Base-by-base conservation (phyloP, 2,113 vertebrate species). In the Oenanthe oenanthe region DNA sequence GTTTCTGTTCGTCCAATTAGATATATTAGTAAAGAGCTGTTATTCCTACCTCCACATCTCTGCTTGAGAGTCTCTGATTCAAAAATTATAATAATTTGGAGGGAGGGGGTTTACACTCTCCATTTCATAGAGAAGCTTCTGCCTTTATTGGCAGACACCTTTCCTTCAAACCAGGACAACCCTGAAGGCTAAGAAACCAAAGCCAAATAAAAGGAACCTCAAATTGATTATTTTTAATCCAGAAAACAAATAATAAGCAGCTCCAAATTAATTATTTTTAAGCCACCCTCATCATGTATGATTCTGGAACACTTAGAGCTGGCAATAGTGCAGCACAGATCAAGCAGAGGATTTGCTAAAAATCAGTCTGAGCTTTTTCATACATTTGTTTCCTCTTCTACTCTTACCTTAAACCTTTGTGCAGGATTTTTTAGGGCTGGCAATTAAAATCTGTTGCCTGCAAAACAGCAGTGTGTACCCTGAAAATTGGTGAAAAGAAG, bases 201-300 rank as follows among this genome's bases (percentile, higher is more conserved):
- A 93, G 75, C 60, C 85, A 95, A 97, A 95, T 88, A 94, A 94
- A 92, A 93, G n/a, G 58, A 91, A 92, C 79, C 75, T 86, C 94
- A 96, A 85, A 88, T 26, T 86, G 91, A 90, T 95, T 97, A 66
- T 93, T 96, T 94, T 93, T 93, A 90, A 94, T 71, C 54, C 88
- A 93, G 74, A 93, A 93, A 34, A 71, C 85, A 96, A 96, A 97
- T 85, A 90, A 92, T 92, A 97, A 93, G 67, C 67, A 95, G 76
- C 93, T 90, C 85, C 50, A 95, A 70, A 92, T 73, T 95, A 75
- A 97, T 93, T 90, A 72, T 66, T 95, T 95, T 94, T 85, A 95
- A 93, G 92, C 94, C 68, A 94, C 63, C 56, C 58, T 90, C 88
- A 83, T 92, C 92, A 94, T 8, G 0, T 91, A 88, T 60, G 67